Base-by-base conservation (phyloP, 2,113 vertebrate species). In the Alces alces region DNA sequence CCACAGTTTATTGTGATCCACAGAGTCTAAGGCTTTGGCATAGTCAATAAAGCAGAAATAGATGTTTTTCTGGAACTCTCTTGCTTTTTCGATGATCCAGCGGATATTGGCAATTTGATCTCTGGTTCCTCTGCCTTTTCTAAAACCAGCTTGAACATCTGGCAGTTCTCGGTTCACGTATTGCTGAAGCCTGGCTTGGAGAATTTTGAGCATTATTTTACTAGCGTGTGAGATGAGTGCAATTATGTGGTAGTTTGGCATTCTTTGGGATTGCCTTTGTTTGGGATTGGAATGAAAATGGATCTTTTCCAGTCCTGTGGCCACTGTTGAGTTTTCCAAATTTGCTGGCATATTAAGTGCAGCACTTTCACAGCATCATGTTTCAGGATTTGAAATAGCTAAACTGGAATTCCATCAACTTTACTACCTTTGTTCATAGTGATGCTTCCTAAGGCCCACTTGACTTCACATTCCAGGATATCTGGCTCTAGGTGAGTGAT, bases 391-490 rank as follows among this genome's bases (percentile, higher is more conserved):
- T 58, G 57, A 27, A 12, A 27, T 58, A 27, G 9, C 57, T 58
- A 10, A 58, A 27, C 10, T 58, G 57, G 57, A 58, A 27, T 27
- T 58, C 57, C 25, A 25, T 27, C 25, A 27, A 0, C 10, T 58
- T 1, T 0, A 27, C 9, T 58, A 58, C 0, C 57, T 58, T 58
- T 58, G 10, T 27, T 58, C 4, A 0, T 58, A 58, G 57, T 58
- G 33, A n/a, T 66, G 61, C 2, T n/a, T 66, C 7, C 33, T n/a
- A n/a, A 66, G 61, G 61, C 33, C 61, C 7, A 66, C 16, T 66
- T 66, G 61, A 2, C 61, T n/a, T 66, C 16, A n/a, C 33, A 66
- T n/a, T 66, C 30, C 30, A 33, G 61, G 30, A 64, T 64, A 15
- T 64, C 61, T 64, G 61, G 61, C 30, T 64, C 61, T 64, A 64